Evolutionary conservation across 2,797 vertebrate genomes (phyloP).

Genomic region (Onychomys torridus): DNA sequence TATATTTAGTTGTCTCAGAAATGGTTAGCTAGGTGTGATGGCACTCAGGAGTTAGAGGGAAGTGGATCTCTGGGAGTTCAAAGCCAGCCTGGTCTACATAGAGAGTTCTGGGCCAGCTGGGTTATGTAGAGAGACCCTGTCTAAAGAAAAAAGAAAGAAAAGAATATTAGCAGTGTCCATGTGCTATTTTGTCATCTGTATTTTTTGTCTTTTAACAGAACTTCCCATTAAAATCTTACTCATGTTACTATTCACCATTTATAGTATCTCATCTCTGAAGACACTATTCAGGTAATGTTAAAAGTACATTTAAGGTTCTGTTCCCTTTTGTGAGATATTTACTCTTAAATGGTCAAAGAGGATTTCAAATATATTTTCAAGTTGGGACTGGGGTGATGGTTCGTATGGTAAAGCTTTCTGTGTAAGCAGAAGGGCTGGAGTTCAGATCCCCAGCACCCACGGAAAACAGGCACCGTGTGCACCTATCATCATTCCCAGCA

Average conservation of each 20-base stretch:
- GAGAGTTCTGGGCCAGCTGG: neutral
- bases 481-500: neutral
- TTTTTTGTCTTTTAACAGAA: constrained; percentile 88
- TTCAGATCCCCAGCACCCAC: no score
- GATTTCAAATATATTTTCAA: constrained; percentile 4
- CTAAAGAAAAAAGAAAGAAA: neutral
- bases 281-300: constrained; percentile 92
- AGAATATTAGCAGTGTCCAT: neutral
- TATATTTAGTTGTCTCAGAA: constrained; percentile 54
- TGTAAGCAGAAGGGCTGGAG: neutral
- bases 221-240: constrained; percentile 94
- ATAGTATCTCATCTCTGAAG: constrained; percentile 92
- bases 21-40: neutral
- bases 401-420: neutral
- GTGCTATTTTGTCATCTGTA: constrained; percentile 2
- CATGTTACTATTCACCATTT: constrained; percentile 95
- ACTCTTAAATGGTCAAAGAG: constrained; percentile 4
- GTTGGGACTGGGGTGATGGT: neutral
- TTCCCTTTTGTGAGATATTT: constrained; percentile 64
- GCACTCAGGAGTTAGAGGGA: neutral
- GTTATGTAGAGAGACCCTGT: neutral
- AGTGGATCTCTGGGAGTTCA: neutral
- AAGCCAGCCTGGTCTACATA: neutral
- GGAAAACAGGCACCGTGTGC: neutral
- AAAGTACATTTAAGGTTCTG: constrained; percentile 48